Base-by-base conservation (phyloP, 2,888 invertebrate genomes). In the Agonum fuliginosum region DNA sequence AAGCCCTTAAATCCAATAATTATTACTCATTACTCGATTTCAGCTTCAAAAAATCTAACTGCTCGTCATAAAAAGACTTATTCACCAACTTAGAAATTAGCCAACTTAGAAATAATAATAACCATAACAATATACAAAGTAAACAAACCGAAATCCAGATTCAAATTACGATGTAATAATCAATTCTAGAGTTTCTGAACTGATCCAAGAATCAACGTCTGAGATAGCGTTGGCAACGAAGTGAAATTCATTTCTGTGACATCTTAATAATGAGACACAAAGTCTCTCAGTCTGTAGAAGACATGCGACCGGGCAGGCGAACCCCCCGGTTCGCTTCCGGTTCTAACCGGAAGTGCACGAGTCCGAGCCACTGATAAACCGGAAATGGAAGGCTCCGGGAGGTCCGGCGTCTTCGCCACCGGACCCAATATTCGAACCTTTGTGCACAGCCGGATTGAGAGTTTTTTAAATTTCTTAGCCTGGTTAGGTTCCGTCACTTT, bases 381-480 rank as follows among this genome's bases (percentile, higher is more conserved):
- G 69, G 69, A 69, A 69, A 69, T 69, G 69, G 69, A 69, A 69
- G 43, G 19, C 46, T 69, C 69, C 67, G 58, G 58, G 58, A 14
- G 58, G 30, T 62, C 58, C 58, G 58, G 58, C 30, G 30, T 62
- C 58, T 62, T 27, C 58, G 58, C 58, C n/a, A 62, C 12, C 58
- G 58, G 30, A 17, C 14, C 19, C 58, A 62, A 34, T 62, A 62
- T 62, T 62, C 6, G 30, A 62, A 62, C 58, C 58, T 62, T 62
- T 62, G 58, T 62, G 58, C 58, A 62, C n/a, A 27, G 14, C 58
- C 17, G 6, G 14, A 62, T 62, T 62, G 58, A 27, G 58, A 62
- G 19, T 30, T 62, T 62, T 62, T 62, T 27, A 62, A 27, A 34
- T 30, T 62, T 17, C 14, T 14, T 62, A 30, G 12, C 34, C 6